phyloP scores from a whole-genome alignment of 2,797 vertebrate species.

The Poeciliopsis gracilis region DNA sequence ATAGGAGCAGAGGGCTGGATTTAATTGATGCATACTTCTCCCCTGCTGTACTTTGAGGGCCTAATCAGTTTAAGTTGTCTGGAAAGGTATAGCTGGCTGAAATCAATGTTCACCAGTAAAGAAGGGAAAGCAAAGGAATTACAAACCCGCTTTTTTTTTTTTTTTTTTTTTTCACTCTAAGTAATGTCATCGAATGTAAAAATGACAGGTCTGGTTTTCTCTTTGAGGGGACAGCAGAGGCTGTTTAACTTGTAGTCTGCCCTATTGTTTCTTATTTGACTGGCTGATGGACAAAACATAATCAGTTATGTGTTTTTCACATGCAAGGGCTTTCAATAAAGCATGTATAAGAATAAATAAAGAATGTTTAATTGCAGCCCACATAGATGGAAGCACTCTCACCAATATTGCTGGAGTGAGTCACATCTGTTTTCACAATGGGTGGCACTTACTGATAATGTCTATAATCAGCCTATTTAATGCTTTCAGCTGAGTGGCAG shows the following conservation, averaged over 20 bases:
- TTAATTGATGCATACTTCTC: conserved; percentile 73
- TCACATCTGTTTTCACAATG: conserved; percentile 80
- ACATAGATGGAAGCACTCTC: conserved; percentile 34
- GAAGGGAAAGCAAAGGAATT: conserved; percentile 1
- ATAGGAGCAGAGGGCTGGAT: conserved; percentile 59
- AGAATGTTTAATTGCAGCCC: conserved; percentile 31
- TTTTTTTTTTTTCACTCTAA: conserved; percentile 34
- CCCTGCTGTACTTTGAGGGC: conserved; percentile 58
- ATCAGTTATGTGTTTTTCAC: conserved; percentile 8
- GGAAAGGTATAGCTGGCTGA: conserved; percentile 51
- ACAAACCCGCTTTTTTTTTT: conserved; percentile 33
- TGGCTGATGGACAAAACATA: conserved; percentile 12
- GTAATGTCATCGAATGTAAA: conserved; percentile 44
- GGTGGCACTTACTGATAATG: conserved; percentile 78
- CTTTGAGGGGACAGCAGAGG: conserved; percentile 20
- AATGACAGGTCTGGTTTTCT: conserved; percentile 29
- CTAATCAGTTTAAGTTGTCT: conserved; percentile 70
- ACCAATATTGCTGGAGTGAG: conserved; percentile 36
- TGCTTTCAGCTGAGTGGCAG: conserved; percentile 73
- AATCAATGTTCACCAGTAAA: conserved; percentile 50
- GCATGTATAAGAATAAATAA: conserved; percentile 30
- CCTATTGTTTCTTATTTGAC: conserved; percentile 33
- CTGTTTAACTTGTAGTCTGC: conserved; percentile 36
- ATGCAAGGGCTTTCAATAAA: conserved; percentile 19
- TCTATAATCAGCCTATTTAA: conserved; percentile 78